These are phyloP conservation scores for Epinephelus malabaricus DNA, from an alignment of 2,797 vertebrate species.

Conservation along the genomic window DNA sequence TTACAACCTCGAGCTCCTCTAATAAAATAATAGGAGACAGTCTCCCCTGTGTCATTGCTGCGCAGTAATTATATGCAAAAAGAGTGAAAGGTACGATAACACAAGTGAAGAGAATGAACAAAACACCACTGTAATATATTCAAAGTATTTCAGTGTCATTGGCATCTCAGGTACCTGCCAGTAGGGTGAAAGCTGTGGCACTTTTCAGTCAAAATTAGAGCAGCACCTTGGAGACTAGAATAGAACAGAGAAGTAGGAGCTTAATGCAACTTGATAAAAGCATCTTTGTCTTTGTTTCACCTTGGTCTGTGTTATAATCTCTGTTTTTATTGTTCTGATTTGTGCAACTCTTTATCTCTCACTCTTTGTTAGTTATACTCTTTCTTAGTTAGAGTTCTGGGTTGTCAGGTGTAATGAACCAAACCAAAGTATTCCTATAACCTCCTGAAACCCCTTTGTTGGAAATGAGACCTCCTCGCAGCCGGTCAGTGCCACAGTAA, in stretches of 20 bases:
- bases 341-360: background rate
- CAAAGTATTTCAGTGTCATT: slow-evolving; percentile 53
- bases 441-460: background rate
- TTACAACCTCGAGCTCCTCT: slow-evolving; percentile 7
- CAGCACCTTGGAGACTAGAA: slow-evolving; percentile 32
- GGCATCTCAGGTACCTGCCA: slow-evolving; percentile 43
- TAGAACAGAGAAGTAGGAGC: slow-evolving; percentile 9
- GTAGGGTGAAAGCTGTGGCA: slow-evolving; percentile 38
- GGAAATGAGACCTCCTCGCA: slow-evolving; percentile 4
- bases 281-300: slow-evolving; percentile 24
- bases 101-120: slow-evolving; percentile 10
- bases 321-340: background rate
- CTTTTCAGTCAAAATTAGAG: slow-evolving; percentile 52
- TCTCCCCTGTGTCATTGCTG: background rate
- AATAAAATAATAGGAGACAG: background rate
- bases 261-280: slow-evolving; percentile 18
- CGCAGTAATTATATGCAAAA: slow-evolving; percentile 27
- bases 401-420: background rate
- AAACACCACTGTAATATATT: slow-evolving; percentile 47
- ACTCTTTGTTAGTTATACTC: background rate
- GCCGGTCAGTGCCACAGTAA: background rate
- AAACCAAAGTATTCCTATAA: slow-evolving; percentile 15
- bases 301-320: background rate
- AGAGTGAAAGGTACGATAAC: slow-evolving; percentile 25
- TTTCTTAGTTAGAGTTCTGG: background rate